A percentile compares a stretch with the other conserved stretches of the same genome.
Evolutionary conservation across 1,140 invertebrate genomes (phyloP).

Genomic region (Venturia canescens): DNA sequence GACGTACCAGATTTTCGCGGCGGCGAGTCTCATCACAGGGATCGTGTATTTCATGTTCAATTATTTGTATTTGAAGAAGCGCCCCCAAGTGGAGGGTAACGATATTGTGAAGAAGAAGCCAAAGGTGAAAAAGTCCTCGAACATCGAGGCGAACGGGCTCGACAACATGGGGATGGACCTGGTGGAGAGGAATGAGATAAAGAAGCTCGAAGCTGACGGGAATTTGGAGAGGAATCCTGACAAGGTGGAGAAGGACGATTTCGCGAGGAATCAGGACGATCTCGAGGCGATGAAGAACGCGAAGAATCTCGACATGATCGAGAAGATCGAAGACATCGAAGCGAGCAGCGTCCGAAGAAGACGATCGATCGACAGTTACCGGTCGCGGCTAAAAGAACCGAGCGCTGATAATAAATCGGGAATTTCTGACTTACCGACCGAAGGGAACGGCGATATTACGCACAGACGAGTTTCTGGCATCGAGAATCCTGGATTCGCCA

Average conservation of each 20-base stretch:
- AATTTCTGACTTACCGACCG: slow-evolving; percentile 68
- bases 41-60: slow-evolving; percentile 85
- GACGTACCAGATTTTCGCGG: slow-evolving; percentile 86
- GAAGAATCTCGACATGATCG: slow-evolving; percentile 67
- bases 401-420: slow-evolving; percentile 60
- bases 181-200: slow-evolving; percentile 37
- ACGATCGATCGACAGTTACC: slow-evolving; percentile 39
- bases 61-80: slow-evolving; percentile 80
- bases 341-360: slow-evolving; percentile 66
- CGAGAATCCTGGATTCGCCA: slow-evolving; percentile 75
- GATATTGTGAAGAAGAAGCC: slow-evolving; percentile 78
- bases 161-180: slow-evolving; percentile 48
- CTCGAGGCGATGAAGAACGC: slow-evolving; percentile 62
- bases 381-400: slow-evolving; percentile 23
- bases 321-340: slow-evolving; percentile 66
- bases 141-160: slow-evolving; percentile 54
- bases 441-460: background rate
- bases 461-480: slow-evolving; percentile 69
- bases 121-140: slow-evolving; percentile 61
- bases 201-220: slow-evolving; percentile 26
- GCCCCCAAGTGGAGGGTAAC: slow-evolving; percentile 74
- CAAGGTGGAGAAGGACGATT: slow-evolving; percentile 28
- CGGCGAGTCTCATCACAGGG: slow-evolving; percentile 80
- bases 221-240: background rate
- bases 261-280: slow-evolving; percentile 36